Conservation (phyloP, 2,797 vertebrate species). For the Nothura maculosa region DNA sequence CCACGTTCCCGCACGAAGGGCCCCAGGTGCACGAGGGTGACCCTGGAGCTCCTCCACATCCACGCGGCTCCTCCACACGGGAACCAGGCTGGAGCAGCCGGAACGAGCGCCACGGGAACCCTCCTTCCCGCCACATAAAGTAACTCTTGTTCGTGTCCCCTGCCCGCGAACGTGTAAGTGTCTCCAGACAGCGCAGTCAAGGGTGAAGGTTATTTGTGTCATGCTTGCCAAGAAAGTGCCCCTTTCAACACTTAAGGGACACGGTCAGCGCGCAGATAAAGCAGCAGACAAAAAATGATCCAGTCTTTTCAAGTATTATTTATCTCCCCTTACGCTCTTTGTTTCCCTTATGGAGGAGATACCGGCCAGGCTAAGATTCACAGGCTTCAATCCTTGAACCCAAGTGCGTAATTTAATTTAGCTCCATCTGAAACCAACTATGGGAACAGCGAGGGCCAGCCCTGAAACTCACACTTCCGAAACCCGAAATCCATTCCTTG, state of each 20-base stretch:
- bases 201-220: conserved; percentile 80
- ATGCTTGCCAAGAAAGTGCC: conserved; percentile 71
- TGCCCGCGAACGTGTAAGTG: conserved; percentile 52
- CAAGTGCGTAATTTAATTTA: conserved; percentile 52
- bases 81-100: too few relatives aligned
- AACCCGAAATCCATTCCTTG: background rate
- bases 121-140: conserved; percentile 39
- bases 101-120: background rate
- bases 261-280: conserved; percentile 71
- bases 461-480: background rate
- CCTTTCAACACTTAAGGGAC: conserved; percentile 83
- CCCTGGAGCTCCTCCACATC: too few relatives aligned
- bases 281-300: conserved; percentile 50
- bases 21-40: too few relatives aligned
- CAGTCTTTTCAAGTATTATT: conserved; percentile 70
- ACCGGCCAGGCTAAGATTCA: conserved; percentile 32
- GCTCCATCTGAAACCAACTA: background rate
- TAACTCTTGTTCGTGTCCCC: conserved; percentile 22
- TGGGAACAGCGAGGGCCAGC: background rate
- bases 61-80: too few relatives aligned
- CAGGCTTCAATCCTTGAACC: conserved; percentile 52
- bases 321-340: conserved; percentile 66
- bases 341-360: conserved; percentile 64
- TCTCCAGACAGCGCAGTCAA: conserved; percentile 62
- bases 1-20: too few relatives aligned